Evolutionary conservation across 2,797 vertebrate species (phyloP), one percentile per base, ranked within the genome.

Genomic region (Podargus strigoides): DNA sequence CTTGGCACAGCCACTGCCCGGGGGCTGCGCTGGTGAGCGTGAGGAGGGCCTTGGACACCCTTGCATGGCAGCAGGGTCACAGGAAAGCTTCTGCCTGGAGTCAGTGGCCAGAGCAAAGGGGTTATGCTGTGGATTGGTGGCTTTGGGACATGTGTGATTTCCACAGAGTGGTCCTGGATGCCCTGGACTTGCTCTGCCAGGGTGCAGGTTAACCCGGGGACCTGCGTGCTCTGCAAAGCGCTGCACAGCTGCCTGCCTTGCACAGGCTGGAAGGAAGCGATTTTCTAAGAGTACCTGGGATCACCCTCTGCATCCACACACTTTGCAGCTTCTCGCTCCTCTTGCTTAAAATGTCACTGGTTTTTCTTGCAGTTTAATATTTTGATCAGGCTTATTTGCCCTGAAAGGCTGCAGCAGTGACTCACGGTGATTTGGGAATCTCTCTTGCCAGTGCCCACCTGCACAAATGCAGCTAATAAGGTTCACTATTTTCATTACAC

Each of bases 151-250:
- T 7, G 7, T 15, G 23, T 41, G 7, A 1, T 44, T 36, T n/a
- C 32, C 30, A 50, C 26, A 30, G 7, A 30, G 30, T 14, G 24
- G 5, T 78, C 53, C 58, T 30, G n/a, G 27, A 34, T n/a, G 34
- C 34, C 24, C 37, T 41, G 42, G 47, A 19, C 23, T 74, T 66
- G 19, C 12, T 67, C 12, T 60, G 12, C 63, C 13, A 18, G 27
- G 30, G 22, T 19, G 26, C 13, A 41, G 22, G 53, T 26, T 28
- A 19, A 27, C 15, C 20, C 2, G 0, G 42, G 32, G 49, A 32
- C 42, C 41, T 11, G 7, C 10, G 6, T 5, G 19, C n/a, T 42
- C 66, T 3, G 1, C 9, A 22, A 12, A 42, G 22, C 0, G 4
- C 53, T 49, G 49, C 24, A 16, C 23, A 13, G 22, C 44, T 86